Evolutionary conservation across 2,797 vertebrate genomes (phyloP).

Genomic region (Thripadectes ignobilis): DNA sequence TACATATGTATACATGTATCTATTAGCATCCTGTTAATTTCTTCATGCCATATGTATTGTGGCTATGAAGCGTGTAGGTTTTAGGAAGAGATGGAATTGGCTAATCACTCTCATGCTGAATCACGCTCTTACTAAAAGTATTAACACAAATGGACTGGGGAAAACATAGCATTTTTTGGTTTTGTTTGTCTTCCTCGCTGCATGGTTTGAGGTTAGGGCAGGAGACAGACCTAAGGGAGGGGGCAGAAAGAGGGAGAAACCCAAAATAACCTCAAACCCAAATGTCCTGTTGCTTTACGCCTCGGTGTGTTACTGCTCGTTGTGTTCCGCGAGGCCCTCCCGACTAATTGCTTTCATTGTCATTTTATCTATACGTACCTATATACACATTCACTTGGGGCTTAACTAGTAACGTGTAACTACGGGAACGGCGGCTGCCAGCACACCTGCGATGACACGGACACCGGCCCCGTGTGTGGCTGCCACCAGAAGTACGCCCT

Average conservation of each 20-base stretch:
- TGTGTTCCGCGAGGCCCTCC: background rate
- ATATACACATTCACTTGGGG: constrained; percentile 66
- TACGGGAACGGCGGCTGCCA: constrained; percentile 99
- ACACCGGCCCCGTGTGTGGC: constrained; percentile 89
- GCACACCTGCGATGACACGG: constrained; percentile 95
- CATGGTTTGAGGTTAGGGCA: background rate
- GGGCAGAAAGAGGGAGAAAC: background rate
- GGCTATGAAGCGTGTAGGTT: background rate
- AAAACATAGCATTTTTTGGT: background rate
- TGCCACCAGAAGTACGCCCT: constrained; percentile 98
- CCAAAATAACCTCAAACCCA: background rate
- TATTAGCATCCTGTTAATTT: background rate
- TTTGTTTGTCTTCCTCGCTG: background rate
- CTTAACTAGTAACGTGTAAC: constrained; percentile 95
- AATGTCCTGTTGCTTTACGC: background rate
- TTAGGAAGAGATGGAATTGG: background rate
- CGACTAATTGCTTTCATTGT: constrained; percentile 74
- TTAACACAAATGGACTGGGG: background rate
- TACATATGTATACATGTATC: background rate
- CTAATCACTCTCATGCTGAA: background rate
- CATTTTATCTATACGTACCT: constrained; percentile 73
- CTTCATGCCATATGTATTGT: background rate
- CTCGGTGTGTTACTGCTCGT: constrained; percentile 40
- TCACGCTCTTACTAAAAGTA: background rate
- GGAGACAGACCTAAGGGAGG: background rate